These are phyloP conservation scores for Habroteleia sp. DNA, from an alignment of 2,888 invertebrate genomes.

Conservation along the genomic window DNA sequence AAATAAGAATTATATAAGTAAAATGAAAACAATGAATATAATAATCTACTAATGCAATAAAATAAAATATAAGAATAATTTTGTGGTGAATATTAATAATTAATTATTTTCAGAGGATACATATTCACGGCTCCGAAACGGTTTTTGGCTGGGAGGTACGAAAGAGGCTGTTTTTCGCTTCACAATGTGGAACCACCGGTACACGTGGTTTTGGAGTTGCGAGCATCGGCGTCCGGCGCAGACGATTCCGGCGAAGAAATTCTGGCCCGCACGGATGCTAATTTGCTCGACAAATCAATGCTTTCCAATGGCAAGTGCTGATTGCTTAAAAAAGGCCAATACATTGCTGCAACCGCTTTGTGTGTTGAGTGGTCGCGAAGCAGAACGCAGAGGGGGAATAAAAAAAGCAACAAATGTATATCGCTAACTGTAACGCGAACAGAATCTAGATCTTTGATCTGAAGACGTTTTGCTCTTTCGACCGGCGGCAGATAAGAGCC, in stretches of 20 bases:
- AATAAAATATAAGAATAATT: no score
- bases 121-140: conserved; percentile 76
- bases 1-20: no score
- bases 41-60: no score
- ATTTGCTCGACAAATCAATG: conserved; percentile 35
- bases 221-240: conserved; percentile 65
- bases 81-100: no score
- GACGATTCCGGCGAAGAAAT: conserved; percentile 69
- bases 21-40: no score
- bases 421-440: conserved; percentile 35
- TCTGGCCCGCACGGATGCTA: conserved; percentile 67
- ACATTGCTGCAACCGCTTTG: no score
- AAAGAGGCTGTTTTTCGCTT: conserved; percentile 75
- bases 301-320: conserved; percentile 71
- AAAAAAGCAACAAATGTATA: neutral
- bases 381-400: neutral
- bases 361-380: neutral
- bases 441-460: conserved; percentile 66
- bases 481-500: conserved; percentile 54
- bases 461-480: conserved; percentile 57
- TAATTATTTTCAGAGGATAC: conserved; percentile 72
- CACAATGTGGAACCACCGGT: conserved; percentile 78
- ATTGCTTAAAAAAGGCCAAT: no score
- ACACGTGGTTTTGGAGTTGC: conserved; percentile 72
- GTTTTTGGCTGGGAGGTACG: conserved; percentile 76